Percentiles rank a stretch among this genome's conserved stretches.
Evolutionary conservation across 1,140 invertebrate species (phyloP).

Genomic region (Zaprionus africanus): DNA sequence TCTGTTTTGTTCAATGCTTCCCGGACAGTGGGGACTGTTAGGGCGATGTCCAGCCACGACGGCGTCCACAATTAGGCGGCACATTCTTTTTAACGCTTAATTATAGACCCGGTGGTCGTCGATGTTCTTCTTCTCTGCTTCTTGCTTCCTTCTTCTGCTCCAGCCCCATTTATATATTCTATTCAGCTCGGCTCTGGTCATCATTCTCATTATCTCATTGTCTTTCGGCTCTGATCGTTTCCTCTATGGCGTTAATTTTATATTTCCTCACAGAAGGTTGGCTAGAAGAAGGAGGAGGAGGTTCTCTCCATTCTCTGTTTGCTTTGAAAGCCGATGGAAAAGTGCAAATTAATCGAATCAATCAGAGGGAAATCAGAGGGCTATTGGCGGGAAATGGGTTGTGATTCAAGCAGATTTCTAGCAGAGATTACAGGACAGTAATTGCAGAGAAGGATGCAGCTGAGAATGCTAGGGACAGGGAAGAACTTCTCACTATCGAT

Average conservation of each 20-base stretch:
- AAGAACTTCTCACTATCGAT: not conserved
- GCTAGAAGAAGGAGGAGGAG: conserved; percentile 12
- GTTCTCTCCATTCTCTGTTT: conserved; percentile 12
- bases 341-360: conserved; percentile 11
- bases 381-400: conserved; percentile 6
- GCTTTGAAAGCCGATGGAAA: conserved; percentile 25
- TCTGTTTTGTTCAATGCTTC: conserved; percentile 24
- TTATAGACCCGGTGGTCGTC: conserved; percentile 53
- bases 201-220: conserved; percentile 61
- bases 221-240: conserved; percentile 69
- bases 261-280: conserved; percentile 59
- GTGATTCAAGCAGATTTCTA: conserved; percentile 8
- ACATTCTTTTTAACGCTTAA: conserved; percentile 69
- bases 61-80: conserved; percentile 69
- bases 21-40: conserved; percentile 26
- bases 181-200: conserved; percentile 43
- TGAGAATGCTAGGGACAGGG: not conserved
- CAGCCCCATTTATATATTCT: conserved; percentile 13
- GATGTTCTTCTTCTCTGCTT: conserved; percentile 31
- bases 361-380: conserved; percentile 20
- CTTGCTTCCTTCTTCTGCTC: not conserved
- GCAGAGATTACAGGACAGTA: conserved; percentile 17
- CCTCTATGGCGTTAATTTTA: conserved; percentile 71
- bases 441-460: conserved; percentile 3
- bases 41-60: conserved; percentile 37